Base-by-base conservation (phyloP, 2,797 vertebrate genomes). In the Cuculus canorus region DNA sequence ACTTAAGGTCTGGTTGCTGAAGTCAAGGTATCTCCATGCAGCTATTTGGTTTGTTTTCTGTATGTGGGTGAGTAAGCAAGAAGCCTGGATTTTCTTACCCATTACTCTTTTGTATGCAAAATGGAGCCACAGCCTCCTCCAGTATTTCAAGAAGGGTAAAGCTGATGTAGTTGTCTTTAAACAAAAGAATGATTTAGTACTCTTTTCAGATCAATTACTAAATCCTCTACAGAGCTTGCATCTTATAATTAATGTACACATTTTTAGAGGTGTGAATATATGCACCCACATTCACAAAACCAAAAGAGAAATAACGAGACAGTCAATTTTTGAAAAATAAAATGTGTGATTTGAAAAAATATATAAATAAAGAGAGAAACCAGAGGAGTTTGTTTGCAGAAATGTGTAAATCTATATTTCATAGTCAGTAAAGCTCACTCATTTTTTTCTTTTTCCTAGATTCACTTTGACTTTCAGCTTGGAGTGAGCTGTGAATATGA, bases 101-200 rank as follows among this genome's bases (percentile, higher is more conserved):
- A 2, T 24, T 33, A 30, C 1, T 4, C 1, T 70, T 61, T 13
- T 57, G 4, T 32, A 16, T 54, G 28, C 4, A 52, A 68, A 45
- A 8, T 10, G 19, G 21, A 86, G 19, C 23, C 10, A 54, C 13
- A 59, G 9, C 2, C 30, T 78, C 3, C 19, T 47, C 22, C 16
- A 37, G 11, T 28, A 15, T 52, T 71, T 41, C 2, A 4, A 64
- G 9, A 47, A 33, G 4, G 4, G 41, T 9, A 60, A 68, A 8
- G 13, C 16, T 30, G 8, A 4, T 1, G 0, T 12, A 21, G 9
- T 17, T 59, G 1, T 35, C 12, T 57, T 50, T 17, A 79, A 3
- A 17, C 0, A 0, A 37, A 80, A 54, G 7, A 79, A 47, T 17
- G 12, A 37, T 5, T 43, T 16, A 5, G 2, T 22, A 35, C 2